Evolutionary conservation across 2,888 invertebrate genomes (phyloP), one percentile per base, ranked within the genome.

Genomic region (Sepioteuthis lessoniana): DNA sequence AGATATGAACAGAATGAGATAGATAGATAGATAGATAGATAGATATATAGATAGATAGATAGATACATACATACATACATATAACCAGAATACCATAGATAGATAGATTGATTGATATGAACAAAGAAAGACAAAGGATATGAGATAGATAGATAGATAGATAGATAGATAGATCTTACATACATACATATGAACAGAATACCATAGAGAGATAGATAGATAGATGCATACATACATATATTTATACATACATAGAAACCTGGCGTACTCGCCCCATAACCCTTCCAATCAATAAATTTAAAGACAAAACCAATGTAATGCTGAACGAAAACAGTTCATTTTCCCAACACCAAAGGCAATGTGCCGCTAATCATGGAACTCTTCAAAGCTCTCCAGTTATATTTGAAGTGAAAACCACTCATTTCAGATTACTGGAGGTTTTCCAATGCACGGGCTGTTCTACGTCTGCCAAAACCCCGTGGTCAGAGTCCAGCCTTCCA

Each of bases 271-370:
- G n/a, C 13, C 76, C 31, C 76, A n/a, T 76, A 76, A 76, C 2
- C 21, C n/a, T 76, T 76, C 16, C 76, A 76, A 76, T 76, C 76
- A 13, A 76, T n/a, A n/a, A 8, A 31, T 76, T n/a, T 76, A 10
- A 76, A 76, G 76, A 76, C 76, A 76, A 76, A 76, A 76, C 2
- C 76, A 76, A 76, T n/a, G 10, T 13, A 76, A 76, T 7, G 76
- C 76, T 76, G 76, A 76, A 76, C 76, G n/a, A 76, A 76, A 76
- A 76, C 76, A 76, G 76, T 76, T 76, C 76, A 76, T 76, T 76
- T 76, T n/a, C 76, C 76, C n/a, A n/a, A 76, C n/a, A 76, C 76
- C n/a, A 76, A 76, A 76, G 76, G 76, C 76, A 76, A 76, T 76
- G 76, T 55, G n/a, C 76, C 31, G n/a, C 76, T 76, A 76, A 76